Base-by-base conservation (phyloP, 2,888 invertebrate genomes). In the Apodemia zela region DNA sequence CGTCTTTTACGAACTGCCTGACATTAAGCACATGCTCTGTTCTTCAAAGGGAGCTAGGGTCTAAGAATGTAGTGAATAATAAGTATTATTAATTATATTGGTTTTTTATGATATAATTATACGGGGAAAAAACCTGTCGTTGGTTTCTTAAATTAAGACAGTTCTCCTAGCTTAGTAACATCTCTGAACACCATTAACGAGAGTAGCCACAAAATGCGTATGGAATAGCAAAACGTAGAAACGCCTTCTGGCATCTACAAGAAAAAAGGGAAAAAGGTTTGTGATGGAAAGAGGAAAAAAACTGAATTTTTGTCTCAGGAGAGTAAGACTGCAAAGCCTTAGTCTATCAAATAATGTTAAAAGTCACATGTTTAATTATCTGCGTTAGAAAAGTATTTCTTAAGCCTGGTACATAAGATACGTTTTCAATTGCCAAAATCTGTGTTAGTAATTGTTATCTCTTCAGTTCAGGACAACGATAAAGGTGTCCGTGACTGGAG, bases 261-360 rank as follows among this genome's bases (percentile, higher is more conserved):
- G 88, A 87, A 89, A 89, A 85, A 88, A 84, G 82, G 85, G 86
- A 87, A 88, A 88, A 89, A 85, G 82, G 82, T 81, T 78, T 80
- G 81, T 84, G 84, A 86, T 84, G 84, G 85, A 85, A 84, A 84
- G 80, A 84, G 81, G 85, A 89, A 89, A 90, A 86, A 88, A 88
- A 80, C 86, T 83, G 81, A 80, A 87, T 89, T 89, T 88, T 87
- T 82, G 89, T 89, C 91, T 90, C 89, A 81, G 79, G 91, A 90
- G 91, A 92, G 84, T 85, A 85, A 87, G 87, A 84, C 87, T 89
- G 86, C 85, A 87, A 86, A 88, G 84, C 85, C 87, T 86, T 85
- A 82, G 80, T 75, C 70, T 69, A 69, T 61, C 60, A 42, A 47
- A 60, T 71, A 69, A 62, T 47, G 69, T 42, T 69, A 72, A 87